These are phyloP conservation scores for Xylocampa areola DNA, from an alignment of 2,888 invertebrate genomes.

Conservation along the genomic window DNA sequence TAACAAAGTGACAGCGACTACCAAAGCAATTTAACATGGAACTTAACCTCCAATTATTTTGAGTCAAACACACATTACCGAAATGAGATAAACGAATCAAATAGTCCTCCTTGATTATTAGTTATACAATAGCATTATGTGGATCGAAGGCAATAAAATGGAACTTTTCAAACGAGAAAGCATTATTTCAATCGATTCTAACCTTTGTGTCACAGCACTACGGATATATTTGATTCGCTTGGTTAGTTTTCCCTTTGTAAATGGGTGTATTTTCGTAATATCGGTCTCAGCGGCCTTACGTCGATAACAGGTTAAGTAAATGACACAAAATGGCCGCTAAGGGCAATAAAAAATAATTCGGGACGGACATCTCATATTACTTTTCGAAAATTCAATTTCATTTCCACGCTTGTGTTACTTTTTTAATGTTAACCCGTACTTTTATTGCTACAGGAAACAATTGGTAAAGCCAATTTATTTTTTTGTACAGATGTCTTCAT, in stretches of 20 bases:
- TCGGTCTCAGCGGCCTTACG: conserved; percentile 65
- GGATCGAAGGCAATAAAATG: conserved; percentile 59
- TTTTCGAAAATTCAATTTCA: conserved; percentile 80
- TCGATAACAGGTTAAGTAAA: conserved; percentile 85
- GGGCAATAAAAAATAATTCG: conserved; percentile 75
- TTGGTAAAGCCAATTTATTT: conserved; percentile 63
- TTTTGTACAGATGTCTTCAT: conserved; percentile 62
- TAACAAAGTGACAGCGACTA: conserved; percentile 62
- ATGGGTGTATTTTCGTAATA: conserved; percentile 63
- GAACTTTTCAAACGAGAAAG: conserved; percentile 34
- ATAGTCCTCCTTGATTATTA: conserved; percentile 76
- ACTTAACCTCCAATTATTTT: conserved; percentile 64
- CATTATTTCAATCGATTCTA: conserved; percentile 57
- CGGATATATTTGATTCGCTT: conserved; percentile 39
- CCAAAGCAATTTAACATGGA: conserved; percentile 65
- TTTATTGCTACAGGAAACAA: conserved; percentile 65
- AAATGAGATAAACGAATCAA: conserved; percentile 77
- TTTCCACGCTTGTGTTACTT: conserved; percentile 69
- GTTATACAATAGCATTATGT: conserved; percentile 78
- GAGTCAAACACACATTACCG: conserved; percentile 63
- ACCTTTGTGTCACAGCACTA: conserved; percentile 53
- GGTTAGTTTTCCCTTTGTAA: conserved; percentile 50
- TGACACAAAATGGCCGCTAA: conserved; percentile 80
- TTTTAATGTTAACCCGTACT: conserved; percentile 57
- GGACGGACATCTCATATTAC: conserved; percentile 73